Evolutionary conservation across 2,113 vertebrate genomes (phyloP), one percentile per base, ranked within the genome.

Genomic region (Channa argus): DNA sequence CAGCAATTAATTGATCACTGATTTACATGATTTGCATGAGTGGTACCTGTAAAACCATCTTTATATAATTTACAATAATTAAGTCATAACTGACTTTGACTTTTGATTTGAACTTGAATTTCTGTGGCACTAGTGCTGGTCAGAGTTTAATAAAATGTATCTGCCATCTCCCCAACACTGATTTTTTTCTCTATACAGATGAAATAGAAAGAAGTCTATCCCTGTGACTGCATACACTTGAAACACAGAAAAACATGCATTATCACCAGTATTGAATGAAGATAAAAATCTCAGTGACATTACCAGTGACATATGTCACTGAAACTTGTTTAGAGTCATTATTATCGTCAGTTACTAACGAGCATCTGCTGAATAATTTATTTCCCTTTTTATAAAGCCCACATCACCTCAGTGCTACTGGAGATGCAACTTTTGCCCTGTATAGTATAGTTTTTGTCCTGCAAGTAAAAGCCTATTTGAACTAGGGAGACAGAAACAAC

Each of bases 401-500:
- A 50, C 74, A 13, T 64, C 59, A 54, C 60, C 63, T 63, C 53
- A 65, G 39, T 55, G n/a, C 15, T 43, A 14, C 5, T 5, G 0
- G 10, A 51, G 15, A 60, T 44, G 1, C 51, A 44, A 39, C 33
- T 38, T 80, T 53, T 15, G 47, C 46, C 15, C 6, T 15, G 65
- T 33, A 12, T 5, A 53, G 3, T 49, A 12, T 5, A 39, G n/a
- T 53, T 61, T 51, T 67, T 11, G 9, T 14, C 7, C 15, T 36
- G 50, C 34, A 4, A 62, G 38, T 50, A 39, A 50, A 60, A 51
- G 41, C 6, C 0, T 38, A 50, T 53, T 58, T 77, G 13, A 47
- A 73, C 74, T 53, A 56, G 37, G 45, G 60, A 76, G 54, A 78
- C 15, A 64, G 51, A 63, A 50, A 63, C n/a, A 11, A 54, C 52